Evolutionary conservation across 2,888 invertebrate genomes (phyloP), one percentile per base, ranked within the genome.

Genomic region (Stenodera caucasica): DNA sequence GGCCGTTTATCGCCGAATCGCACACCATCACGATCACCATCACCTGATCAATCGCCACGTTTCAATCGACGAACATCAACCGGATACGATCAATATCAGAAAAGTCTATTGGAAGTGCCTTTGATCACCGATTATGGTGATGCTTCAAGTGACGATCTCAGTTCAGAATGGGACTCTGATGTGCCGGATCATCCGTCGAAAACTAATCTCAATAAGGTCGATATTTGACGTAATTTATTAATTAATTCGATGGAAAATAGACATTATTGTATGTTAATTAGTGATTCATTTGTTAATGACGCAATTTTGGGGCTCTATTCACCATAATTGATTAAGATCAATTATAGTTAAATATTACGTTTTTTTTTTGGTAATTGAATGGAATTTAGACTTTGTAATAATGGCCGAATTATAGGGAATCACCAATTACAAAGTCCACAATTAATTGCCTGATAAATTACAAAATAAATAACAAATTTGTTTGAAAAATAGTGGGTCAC

Each of bases 161-260:
- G 92, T 78, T 94, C 94, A 12, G 94, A 94, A 76, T 94, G 94
- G 94, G 94, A 94, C 77, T 92, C 92, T 1, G 93, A 93, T 80
- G 90, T 87, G 7, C 85, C 87, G 14, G 88, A 88, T 60, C 69
- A 73, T 5, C 68, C 75, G n/a, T n/a, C n/a, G n/a, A n/a, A n/a
- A n/a, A n/a, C n/a, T n/a, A 69, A 72, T 61, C 52, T 52, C 4
- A 55, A 60, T 21, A 63, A 63, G 63, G 63, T 63, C 45, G 45
- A 4, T 21, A 45, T 45, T 45, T 45, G 45, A 45, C 45, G 45
- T 45, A 45, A 21, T 21, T 45, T 21, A 8, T 11, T 15, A 33
- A 33, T 7, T 15, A 45, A 45, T 45, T n/a, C 26, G 2, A 26
- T 26, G 2, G 5, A 5, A 26, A 4, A 4, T 26, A 26, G 3